Evolutionary conservation across 2,797 vertebrate species (phyloP), one percentile per base, ranked within the genome.

Genomic region (Semaprochilodus insignis): DNA sequence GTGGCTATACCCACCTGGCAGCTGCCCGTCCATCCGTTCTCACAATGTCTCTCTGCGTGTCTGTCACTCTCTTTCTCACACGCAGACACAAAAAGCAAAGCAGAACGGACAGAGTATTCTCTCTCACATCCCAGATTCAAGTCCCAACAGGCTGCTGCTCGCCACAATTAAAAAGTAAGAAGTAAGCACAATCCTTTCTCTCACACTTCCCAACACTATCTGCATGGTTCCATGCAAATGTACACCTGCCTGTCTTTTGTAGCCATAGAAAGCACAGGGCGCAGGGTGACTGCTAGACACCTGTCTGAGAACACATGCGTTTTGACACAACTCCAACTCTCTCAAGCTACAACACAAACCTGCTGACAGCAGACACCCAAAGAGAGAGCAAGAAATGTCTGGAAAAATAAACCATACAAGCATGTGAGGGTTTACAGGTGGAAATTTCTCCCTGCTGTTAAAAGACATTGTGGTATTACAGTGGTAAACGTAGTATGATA

Each of bases 11-110:
- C 83, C 87, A 86, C 81, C 85, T 86, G 85, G 83, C 87, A 88
- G 75, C 78, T 88, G 87, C 85, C 87, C 83, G 86, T 88, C 87
- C 85, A 88, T 86, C 83, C 87, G 65, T 88, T 82, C 65, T 60
- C 81, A 81, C 80, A 59, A 73, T 65, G 86, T 81, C 65, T 85
- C 78, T 83, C 81, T 69, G 48, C 44, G 74, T 74, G 76, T 72
- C 77, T 67, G 82, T 77, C 74, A 77, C 73, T 83, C 81, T 69
- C 54, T 60, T 70, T 16, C 34, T 23, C 77, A 21, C 71, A 80
- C 60, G 34, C 25, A 72, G 79, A 74, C 74, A 51, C 76, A 78
- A 67, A 86, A 78, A 74, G 27, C 52, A 36, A 78, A 74, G 27
- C 52, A 36, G 34, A n/a, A 59, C 14, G 54, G 55, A 59, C 55